Base-by-base conservation (phyloP, 2,113 vertebrate species). In the Ondatra zibethicus region DNA sequence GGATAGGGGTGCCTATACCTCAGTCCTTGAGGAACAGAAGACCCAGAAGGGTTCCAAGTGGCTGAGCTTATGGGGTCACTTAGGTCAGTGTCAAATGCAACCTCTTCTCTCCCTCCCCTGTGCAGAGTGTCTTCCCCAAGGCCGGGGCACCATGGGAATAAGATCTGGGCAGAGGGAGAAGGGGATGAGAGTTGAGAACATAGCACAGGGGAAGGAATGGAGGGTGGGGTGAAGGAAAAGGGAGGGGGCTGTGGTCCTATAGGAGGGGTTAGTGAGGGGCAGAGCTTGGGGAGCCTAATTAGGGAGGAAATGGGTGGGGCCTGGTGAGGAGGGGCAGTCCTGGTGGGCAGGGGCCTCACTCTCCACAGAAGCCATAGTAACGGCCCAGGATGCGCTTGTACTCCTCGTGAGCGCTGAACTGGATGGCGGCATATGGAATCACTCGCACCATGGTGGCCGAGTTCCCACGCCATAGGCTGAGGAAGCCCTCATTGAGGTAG, bases 391-490 rank as follows among this genome's bases (percentile, higher is more conserved):
- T 95, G 39, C 98, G 97, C 96, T 99, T 99, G 99, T 99, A 99
- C 98, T 99, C 99, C 95, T 99, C 99, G 0, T 99, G 99, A 0
- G 99, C 99, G 29, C 99, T 99, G 98, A 99, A 99, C 99, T 99
- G 99, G 96, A 99, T 99, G 98, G 99, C 99, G 2, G 99, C 99
- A 0, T 99, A 99, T 0, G 99, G 99, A 87, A 99, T 98, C 61
- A 99, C 99, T 0, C 99, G 99, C 52, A 99, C 99, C 99, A 99
- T 99, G 95, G 99, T 99, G 98, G 99, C 99, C 0, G 99, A 99
- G 97, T 99, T 99, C 0, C 99, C 99, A 4, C 99, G 98, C 99
- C 99, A 99, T 82, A 99, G 98, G 95, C 99, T 99, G 98, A 99
- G 96, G 98, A 99, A 99, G 91, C 99, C 99, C 91, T 99, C 99